phyloP scores from a whole-genome alignment of 2,797 vertebrate species.

The Alectoris magna region DNA sequence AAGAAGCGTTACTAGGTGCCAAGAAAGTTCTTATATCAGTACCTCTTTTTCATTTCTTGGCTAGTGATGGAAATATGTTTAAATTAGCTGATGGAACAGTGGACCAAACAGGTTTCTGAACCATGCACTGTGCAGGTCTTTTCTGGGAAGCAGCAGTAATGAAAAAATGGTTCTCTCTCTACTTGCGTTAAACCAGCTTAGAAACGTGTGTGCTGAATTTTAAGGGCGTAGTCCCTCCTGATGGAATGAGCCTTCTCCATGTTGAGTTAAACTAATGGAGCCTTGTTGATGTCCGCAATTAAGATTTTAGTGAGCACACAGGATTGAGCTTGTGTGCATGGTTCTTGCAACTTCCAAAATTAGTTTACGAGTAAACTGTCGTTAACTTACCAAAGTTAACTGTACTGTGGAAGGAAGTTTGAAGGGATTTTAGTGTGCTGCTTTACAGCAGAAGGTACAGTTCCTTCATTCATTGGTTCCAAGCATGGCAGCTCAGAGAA shows the following conservation, averaged over 20 bases:
- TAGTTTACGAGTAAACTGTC: neutral
- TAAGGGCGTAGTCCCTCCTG: neutral
- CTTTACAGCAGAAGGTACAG: neutral
- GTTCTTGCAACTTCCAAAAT: neutral
- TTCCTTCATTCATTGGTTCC: neutral
- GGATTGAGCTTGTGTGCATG: neutral
- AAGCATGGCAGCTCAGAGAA: neutral
- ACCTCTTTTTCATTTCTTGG: no score
- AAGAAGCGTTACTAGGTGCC: no score
- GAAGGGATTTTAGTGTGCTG: neutral
- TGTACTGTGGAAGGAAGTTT: neutral
- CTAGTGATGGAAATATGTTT: no score
- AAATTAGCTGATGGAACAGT: no score
- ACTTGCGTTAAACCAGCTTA: neutral
- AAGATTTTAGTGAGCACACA: neutral
- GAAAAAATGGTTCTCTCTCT: neutral
- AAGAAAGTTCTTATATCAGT: no score
- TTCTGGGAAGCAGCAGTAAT: no score
- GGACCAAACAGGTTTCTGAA: no score
- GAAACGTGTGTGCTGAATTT: neutral
- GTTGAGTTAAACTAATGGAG: neutral
- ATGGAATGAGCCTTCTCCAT: neutral
- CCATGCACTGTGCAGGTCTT: no score
- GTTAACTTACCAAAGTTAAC: neutral
- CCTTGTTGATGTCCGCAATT: neutral